Base-by-base conservation (phyloP, 2,113 vertebrate genomes). In the Rissa tridactyla region DNA sequence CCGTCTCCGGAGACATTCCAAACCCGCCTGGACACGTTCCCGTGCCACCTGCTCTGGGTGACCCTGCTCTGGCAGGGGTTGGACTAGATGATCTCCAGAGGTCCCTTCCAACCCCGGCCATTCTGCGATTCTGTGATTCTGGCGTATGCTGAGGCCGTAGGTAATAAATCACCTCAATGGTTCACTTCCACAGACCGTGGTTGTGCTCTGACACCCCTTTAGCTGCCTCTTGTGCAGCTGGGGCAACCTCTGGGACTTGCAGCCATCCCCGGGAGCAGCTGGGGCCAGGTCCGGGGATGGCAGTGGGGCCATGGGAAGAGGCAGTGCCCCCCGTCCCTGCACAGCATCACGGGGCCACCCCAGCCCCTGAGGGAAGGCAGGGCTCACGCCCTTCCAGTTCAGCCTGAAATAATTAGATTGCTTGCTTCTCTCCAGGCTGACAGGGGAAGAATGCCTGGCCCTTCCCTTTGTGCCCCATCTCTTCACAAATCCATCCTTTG, bases 111-210 rank as follows among this genome's bases (percentile, higher is more conserved):
- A 47, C 46, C 46, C 46, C 46, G 5, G 46, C 46, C 19, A 20
- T 46, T 9, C 46, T 46, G 46, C 20, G 46, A 47, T 47, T 47
- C 46, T 47, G 19, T 10, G 46, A 47, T 72, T 62, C 85, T 97
- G 97, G 95, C 94, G 94, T 88, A 73, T 82, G 97, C 95, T 94
- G 97, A 96, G 88, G 90, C 97, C 94, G 90, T 80, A 76, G 95
- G 96, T 98, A 90, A 97, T 97, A 97, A 98, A 97, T 98, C 98
- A 96, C 92, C 95, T 97, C 90, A 80, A 82, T 93, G 97, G 90
- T 94, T 60, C 64, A 46, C 96, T 91, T 95, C 97, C 89, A 60
- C 86, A 72, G 92, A 91, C 19, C 30, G 51, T 89, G 97, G 97
- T 96, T 97, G 94, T 88, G 97, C 97, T 98, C 98, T 94, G 96